Evolutionary conservation across 2,797 vertebrate genomes (phyloP), one percentile per base, ranked within the genome.

Genomic region (Coreius guichenoti): DNA sequence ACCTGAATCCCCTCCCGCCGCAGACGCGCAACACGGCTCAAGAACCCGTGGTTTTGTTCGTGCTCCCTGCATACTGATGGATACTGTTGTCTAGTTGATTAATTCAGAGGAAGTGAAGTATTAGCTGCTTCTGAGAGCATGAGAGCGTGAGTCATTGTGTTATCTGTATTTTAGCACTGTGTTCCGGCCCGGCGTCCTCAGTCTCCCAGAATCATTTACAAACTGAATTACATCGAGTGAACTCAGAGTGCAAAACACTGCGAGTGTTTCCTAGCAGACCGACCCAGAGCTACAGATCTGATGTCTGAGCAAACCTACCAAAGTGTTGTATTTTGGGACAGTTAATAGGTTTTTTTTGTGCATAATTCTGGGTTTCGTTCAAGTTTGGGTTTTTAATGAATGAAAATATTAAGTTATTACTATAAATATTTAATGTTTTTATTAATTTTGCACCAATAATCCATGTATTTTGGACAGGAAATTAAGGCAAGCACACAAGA

Each of bases 1-100:
- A 92, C 94, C 92, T 93, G 90, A 86, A 80, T 86, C 36, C 80
- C 14, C 87, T 94, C 91, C 87, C 23, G 69, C 91, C 90, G 74
- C 81, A 86, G 36, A 80, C 39, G 72, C 51, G 14, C 83, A 8
- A 83, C 49, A 79, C 17, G 23, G n/a, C 80, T 72, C 33, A 45
- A 31, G 51, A 16, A 43, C 45, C 31, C 14, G 5, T 2, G 21
- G 45, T 43, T 78, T 76, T 80, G 80, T 63, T 45, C 79, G 3
- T 82, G 70, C 75, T 83, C 56, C 9, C 75, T 79, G 83, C 82
- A 86, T 88, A 80, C 85, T 88, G 85, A 87, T 89, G 86, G 26
- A 36, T 80, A 68, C 58, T 83, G 81, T 83, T 85, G 80, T 83
- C 70, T 26, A 39, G 54, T 36, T 84, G 87, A 87, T 88, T 77